phyloP scores from a whole-genome alignment of 2,113 vertebrate genomes.

The Cygnus atratus region DNA sequence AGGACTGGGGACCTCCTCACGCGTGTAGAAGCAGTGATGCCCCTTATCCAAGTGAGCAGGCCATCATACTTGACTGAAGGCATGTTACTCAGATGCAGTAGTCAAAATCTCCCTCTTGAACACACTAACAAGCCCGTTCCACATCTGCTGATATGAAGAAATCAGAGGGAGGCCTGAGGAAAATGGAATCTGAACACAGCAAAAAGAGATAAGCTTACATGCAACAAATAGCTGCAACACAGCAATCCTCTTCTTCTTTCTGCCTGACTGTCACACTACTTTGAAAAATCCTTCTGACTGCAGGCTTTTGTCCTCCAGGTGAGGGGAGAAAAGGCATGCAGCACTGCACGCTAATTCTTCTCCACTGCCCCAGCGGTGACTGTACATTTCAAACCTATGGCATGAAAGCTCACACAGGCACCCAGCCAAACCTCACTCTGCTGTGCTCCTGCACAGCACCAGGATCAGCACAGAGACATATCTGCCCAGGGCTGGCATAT shows the following conservation, averaged over 20 bases:
- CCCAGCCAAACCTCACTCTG: background rate
- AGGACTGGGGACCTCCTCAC: background rate
- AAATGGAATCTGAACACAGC: background rate
- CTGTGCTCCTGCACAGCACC: fast-evolving
- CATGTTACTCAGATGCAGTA: background rate
- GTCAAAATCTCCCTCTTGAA: background rate
- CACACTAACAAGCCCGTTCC: background rate
- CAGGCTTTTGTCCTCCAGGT: background rate
- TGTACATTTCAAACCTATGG: background rate
- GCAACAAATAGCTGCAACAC: background rate
- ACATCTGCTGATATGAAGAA: background rate
- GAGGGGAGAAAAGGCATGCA: background rate
- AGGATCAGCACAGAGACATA: background rate
- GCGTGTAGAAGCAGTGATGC: background rate
- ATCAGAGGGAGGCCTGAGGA: background rate
- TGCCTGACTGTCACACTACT: background rate
- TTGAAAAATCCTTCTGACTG: conserved; percentile 4
- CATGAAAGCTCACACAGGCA: background rate
- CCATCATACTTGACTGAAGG: background rate
- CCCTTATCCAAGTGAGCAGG: background rate
- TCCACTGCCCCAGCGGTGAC: background rate
- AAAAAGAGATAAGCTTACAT: background rate
- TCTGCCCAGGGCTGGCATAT: background rate
- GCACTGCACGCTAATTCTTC: background rate
- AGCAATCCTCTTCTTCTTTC: background rate